Conservation (phyloP, 2,797 vertebrate genomes). For the Mastacembelus armatus region DNA sequence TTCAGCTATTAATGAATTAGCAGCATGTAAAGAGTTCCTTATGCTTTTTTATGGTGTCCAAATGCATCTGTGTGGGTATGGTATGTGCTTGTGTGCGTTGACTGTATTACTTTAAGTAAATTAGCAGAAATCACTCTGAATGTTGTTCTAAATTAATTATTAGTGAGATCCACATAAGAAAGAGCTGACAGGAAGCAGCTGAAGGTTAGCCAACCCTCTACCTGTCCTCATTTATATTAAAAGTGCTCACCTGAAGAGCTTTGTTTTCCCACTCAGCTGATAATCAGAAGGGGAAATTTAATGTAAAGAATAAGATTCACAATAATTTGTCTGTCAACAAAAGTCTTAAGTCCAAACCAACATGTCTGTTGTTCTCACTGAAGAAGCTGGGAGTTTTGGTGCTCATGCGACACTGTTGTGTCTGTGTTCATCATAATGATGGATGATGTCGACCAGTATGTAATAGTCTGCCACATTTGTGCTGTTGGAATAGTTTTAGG, state of each 20-base stretch:
- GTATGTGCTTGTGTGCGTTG: not conserved
- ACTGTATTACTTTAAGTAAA: not conserved
- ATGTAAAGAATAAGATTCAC: too few relatives aligned
- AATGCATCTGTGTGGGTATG: not conserved
- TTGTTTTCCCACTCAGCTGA: conserved; percentile 14
- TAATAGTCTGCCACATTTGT: not conserved
- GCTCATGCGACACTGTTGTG: too few relatives aligned
- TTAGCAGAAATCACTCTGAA: conserved; percentile 12
- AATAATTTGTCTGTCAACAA: too few relatives aligned
- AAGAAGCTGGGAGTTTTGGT: too few relatives aligned
- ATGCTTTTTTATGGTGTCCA: not conserved
- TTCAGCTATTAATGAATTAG: conserved; percentile 30
- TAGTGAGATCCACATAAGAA: conserved; percentile 21
- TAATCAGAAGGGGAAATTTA: conserved; percentile 16
- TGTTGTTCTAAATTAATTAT: conserved; percentile 46
- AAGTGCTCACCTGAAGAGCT: conserved; percentile 36
- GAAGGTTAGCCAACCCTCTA: conserved; percentile 37
- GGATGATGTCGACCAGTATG: not conserved
- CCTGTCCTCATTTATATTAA: conserved; percentile 67
- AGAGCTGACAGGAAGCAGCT: conserved; percentile 25
- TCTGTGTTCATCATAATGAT: not conserved
- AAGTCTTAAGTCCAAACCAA: too few relatives aligned
- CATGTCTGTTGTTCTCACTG: too few relatives aligned
- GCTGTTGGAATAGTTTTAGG: not conserved
- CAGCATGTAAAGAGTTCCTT: conserved; percentile 15